Base-by-base conservation (phyloP, 2,888 invertebrate species). In the Nomada hirtipes region DNA sequence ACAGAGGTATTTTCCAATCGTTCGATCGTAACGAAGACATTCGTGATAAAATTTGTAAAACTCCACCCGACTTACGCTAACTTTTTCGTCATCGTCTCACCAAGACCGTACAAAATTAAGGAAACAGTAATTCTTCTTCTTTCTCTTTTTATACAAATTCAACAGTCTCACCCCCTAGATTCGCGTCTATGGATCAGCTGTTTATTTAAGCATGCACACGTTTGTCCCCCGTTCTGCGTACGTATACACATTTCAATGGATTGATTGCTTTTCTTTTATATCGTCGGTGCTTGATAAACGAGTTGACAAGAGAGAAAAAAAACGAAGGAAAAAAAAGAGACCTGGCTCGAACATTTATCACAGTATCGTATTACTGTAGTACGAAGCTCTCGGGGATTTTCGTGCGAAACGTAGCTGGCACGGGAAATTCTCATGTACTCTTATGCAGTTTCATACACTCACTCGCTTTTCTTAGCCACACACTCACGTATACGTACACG, bases 361-460 rank as follows among this genome's bases (percentile, higher is more conserved):
- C 89, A 88, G 87, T 87, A 89, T 74, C 79, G 82, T 86, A 84
- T 89, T 89, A 89, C 89, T 84, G 89, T 83, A 84, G 89, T 86
- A 86, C 83, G 87, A 88, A 89, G 87, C 85, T 87, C 82, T 76
- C 61, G 59, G 84, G 74, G 75, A 67, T 76, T 75, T 85, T 60
- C 76, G 77, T 82, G 85, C 87, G 73, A 76, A 81, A 84, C 80
- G 72, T 80, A 70, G 76, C 83, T 81, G 84, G 82, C 82, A 80
- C 84, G 76, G 79, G 76, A 80, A 84, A 67, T 78, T 59, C 59
- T 47, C 15, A 47, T 47, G 15, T 3, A 67, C 76, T 61, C 61
- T 47, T 47, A 47, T 47, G 47, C 47, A 47, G 11, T 3, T 0
- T 47, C 47, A 15, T 15, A 3, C 11, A 47, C 13, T 72, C 73